Conservation (phyloP, 2,888 invertebrate genomes). For the Trachelus troglodyta region DNA sequence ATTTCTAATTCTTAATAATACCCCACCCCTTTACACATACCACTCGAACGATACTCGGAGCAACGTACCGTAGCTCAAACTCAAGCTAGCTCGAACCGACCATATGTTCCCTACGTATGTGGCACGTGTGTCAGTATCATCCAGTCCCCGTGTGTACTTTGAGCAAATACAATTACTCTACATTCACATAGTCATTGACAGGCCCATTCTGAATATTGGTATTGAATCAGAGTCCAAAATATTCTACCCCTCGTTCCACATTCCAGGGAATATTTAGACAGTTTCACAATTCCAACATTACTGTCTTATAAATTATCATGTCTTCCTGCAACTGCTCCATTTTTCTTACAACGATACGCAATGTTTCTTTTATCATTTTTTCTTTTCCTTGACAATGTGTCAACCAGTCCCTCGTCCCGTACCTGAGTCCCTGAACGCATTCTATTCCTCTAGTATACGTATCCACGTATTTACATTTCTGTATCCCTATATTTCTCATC, state of each 20-base stretch:
- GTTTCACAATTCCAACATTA: neutral
- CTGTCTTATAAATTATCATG: neutral
- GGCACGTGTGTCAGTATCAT: neutral
- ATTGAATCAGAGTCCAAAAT: conserved; percentile 5
- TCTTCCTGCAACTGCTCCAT: neutral
- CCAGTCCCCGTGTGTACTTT: neutral
- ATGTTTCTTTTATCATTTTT: neutral
- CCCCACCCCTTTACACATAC: neutral
- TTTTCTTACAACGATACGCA: neutral
- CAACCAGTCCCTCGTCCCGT: neutral
- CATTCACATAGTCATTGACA: conserved; percentile 7
- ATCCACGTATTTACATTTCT: conserved; percentile 3
- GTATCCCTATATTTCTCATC: conserved; percentile 2
- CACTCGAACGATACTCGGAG: neutral
- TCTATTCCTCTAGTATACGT: neutral
- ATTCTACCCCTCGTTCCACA: neutral
- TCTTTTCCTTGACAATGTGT: neutral
- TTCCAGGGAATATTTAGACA: neutral
- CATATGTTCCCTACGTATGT: neutral
- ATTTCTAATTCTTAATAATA: neutral
- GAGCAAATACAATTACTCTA: conserved; percentile 26
- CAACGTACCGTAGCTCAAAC: neutral
- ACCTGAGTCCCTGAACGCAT: neutral
- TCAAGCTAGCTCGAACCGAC: neutral
- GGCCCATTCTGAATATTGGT: conserved; percentile 12